Evolutionary conservation across 2,797 vertebrate genomes (phyloP).

Genomic region (Oryzias dopingdopingensis): DNA sequence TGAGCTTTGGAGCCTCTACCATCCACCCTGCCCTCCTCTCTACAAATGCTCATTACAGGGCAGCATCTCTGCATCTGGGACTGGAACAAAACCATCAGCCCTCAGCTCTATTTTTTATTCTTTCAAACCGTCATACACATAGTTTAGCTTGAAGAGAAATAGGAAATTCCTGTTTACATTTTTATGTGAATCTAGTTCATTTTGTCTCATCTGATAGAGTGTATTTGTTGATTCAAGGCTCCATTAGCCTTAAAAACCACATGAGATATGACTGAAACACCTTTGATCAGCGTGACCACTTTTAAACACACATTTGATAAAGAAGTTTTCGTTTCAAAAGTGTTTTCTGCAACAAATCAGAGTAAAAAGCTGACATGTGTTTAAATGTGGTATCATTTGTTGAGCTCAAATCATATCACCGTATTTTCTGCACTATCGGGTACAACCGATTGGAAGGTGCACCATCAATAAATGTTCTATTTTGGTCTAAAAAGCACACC

Average conservation of each 20-base stretch:
- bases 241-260: conserved; percentile 9
- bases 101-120: too few relatives aligned
- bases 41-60: neutral
- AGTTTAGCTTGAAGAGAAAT: too few relatives aligned
- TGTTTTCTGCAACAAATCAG: conserved; percentile 4
- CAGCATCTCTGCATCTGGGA: neutral
- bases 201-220: neutral
- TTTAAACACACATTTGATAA: conserved; percentile 14
- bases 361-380: conserved; percentile 9
- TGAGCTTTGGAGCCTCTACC: conserved; percentile 7
- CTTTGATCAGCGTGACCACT: conserved; percentile 24
- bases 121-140: too few relatives aligned
- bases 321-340: conserved; percentile 12
- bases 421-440: conserved; percentile 8
- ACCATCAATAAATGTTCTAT: neutral
- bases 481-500: too few relatives aligned
- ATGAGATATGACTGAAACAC: conserved; percentile 13
- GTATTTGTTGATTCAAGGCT: conserved; percentile 5
- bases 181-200: neutral
- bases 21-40: neutral
- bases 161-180: too few relatives aligned
- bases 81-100: too few relatives aligned
- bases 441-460: too few relatives aligned
- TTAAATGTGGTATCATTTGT: neutral
- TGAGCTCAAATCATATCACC: conserved; percentile 5